These are phyloP conservation scores for Eurystomus gularis DNA, from an alignment of 2,113 vertebrate genomes.

Conservation along the genomic window DNA sequence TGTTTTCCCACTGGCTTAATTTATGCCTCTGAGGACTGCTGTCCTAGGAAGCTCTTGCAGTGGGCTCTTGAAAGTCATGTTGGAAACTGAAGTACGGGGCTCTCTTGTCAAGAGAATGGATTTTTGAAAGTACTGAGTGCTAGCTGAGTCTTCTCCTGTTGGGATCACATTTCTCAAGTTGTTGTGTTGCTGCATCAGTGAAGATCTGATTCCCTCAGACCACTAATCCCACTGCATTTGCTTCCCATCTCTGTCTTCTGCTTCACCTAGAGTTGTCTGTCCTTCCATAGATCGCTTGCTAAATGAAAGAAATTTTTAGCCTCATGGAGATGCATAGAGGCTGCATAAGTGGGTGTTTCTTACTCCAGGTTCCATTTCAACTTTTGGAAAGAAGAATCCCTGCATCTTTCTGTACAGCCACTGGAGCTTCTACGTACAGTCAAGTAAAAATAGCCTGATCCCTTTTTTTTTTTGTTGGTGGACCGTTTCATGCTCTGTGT, in stretches of 20 bases:
- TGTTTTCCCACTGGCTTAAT: background rate
- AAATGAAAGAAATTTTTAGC: background rate
- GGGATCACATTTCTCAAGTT: background rate
- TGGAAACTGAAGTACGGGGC: background rate
- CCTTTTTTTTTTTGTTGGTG: background rate
- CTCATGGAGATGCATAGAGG: background rate
- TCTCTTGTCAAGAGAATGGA: background rate
- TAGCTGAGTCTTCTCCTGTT: background rate
- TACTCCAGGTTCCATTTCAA: background rate
- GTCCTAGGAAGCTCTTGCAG: background rate
- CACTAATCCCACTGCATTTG: background rate
- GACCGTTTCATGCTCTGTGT: background rate
- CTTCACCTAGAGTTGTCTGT: background rate
- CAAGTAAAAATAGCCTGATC: background rate
- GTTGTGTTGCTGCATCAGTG: background rate
- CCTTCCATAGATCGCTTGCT: background rate
- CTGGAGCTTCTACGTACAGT: background rate
- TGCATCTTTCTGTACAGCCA: background rate
- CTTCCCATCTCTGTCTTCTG: background rate
- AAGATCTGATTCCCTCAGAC: background rate
- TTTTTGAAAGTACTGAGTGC: background rate
- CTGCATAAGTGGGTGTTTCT: background rate
- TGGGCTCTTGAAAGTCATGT: background rate
- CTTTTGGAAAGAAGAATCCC: background rate
- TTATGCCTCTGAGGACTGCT: background rate